Percentiles rank a stretch among this genome's conserved stretches.
These are phyloP conservation scores for Sebastes baramenuke DNA, from an alignment of 2,797 vertebrate species.

Conservation along the genomic window DNA sequence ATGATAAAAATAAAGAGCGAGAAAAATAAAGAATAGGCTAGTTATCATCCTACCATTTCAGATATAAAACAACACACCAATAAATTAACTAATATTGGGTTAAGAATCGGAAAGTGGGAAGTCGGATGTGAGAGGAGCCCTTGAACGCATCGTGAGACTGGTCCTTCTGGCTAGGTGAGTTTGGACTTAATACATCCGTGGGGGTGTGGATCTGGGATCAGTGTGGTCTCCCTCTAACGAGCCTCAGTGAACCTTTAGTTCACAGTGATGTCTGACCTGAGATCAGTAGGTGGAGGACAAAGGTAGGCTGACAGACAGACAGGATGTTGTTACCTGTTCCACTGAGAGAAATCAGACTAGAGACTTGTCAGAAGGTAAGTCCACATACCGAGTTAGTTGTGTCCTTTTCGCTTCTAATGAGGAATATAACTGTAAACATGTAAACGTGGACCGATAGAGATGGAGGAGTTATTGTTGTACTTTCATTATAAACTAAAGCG, in stretches of 20 bases:
- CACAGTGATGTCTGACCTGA: slow-evolving; percentile 1
- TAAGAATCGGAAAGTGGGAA: background rate
- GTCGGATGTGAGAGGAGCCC: background rate
- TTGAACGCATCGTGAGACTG: slow-evolving; percentile 40
- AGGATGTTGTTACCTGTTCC: background rate
- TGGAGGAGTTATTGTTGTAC: too few relatives aligned
- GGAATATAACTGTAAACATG: background rate
- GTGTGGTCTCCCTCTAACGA: background rate
- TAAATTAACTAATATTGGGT: background rate
- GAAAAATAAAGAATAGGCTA: too few relatives aligned
- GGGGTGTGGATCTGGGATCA: background rate
- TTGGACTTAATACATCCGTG: background rate
- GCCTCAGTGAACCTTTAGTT: rapidly evolving
- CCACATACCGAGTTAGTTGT: background rate
- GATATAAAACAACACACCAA: background rate
- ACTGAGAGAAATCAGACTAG: background rate
- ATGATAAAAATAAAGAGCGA: too few relatives aligned
- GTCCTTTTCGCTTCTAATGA: background rate
- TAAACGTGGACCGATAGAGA: background rate
- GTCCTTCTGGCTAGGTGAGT: slow-evolving; percentile 63
- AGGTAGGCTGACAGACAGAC: background rate
- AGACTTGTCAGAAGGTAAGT: slow-evolving; percentile 32
- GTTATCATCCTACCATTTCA: background rate
- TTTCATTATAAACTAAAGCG: background rate
- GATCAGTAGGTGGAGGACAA: background rate